Evolutionary conservation across 1,140 invertebrate genomes (phyloP).

Genomic region (Anagrus nilaparvatae): DNA sequence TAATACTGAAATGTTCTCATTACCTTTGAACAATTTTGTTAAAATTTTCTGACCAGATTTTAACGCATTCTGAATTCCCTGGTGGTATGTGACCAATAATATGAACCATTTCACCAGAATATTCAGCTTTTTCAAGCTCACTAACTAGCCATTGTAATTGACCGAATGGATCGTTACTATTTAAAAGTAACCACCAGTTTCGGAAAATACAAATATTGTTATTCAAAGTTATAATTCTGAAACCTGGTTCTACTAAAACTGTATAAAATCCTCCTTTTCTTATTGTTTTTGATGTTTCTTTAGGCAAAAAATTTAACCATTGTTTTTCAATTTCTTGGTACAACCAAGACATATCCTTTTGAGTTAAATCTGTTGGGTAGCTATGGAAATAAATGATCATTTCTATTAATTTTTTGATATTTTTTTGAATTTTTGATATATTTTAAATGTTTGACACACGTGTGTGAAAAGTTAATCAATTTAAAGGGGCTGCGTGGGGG

Average conservation of each 20-base stretch:
- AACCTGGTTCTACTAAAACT: conserved; percentile 73
- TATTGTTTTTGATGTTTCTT: conserved; percentile 71
- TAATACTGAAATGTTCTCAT: too few species aligned
- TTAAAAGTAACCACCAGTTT: conserved; percentile 94
- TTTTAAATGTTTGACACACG: too few species aligned
- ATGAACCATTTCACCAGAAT: conserved; percentile 89
- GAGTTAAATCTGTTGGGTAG: conserved; percentile 71
- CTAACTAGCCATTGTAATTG: conserved; percentile 92
- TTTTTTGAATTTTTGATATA: too few species aligned
- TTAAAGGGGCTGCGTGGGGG: too few species aligned
- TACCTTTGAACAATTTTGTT: conserved; percentile 78
- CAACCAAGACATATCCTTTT: conserved; percentile 82
- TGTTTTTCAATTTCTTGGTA: conserved; percentile 75
- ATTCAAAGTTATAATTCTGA: conserved; percentile 81
- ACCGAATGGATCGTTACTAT: conserved; percentile 90
- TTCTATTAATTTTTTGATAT: too few species aligned
- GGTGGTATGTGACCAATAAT: conserved; percentile 97
- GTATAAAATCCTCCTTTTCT: conserved; percentile 83
- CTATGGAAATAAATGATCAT: conserved; percentile 50
- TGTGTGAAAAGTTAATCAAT: too few species aligned
- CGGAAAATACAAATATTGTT: conserved; percentile 94
- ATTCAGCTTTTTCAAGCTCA: conserved; percentile 85
- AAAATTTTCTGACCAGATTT: conserved; percentile 87
- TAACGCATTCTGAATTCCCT: conserved; percentile 82
- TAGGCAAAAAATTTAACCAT: conserved; percentile 85